A percentile compares a stretch with the other conserved stretches of the same genome.
phyloP scores from a whole-genome alignment of 2,888 invertebrate genomes.

The Ormyrus thymus region DNA sequence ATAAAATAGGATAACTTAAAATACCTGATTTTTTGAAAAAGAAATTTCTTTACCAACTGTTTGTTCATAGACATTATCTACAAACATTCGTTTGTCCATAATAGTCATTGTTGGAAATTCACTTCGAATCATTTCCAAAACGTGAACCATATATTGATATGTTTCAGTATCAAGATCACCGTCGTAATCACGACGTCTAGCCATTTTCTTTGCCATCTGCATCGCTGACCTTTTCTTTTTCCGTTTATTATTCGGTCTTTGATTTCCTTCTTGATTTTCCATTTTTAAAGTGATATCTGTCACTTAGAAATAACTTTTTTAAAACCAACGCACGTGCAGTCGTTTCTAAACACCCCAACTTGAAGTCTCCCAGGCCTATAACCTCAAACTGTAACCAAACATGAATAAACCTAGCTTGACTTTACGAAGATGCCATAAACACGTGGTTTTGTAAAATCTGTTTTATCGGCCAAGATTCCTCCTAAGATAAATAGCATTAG shows the following conservation, averaged over 20 bases:
- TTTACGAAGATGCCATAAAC: not conserved
- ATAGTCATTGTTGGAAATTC: conserved; percentile 81
- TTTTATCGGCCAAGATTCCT: not conserved
- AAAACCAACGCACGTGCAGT: not conserved
- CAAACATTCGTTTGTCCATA: conserved; percentile 82
- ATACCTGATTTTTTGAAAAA: conserved; percentile 83
- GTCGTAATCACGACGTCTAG: conserved; percentile 78
- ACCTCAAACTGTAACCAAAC: conserved; percentile 10
- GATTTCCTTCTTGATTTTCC: conserved; percentile 36
- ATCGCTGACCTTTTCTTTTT: conserved; percentile 82
- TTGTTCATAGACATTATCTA: conserved; percentile 85
- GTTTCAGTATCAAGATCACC: conserved; percentile 82
- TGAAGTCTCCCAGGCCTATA: no score
- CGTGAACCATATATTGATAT: conserved; percentile 86
- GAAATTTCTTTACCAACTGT: conserved; percentile 83
- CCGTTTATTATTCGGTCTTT: conserved; percentile 73
- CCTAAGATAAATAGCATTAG: not conserved
- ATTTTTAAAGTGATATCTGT: conserved; percentile 14
- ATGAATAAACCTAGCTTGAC: no score
- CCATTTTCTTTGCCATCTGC: conserved; percentile 85
- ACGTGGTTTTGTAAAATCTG: conserved; percentile 6
- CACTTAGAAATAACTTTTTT: not conserved
- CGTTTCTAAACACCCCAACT: conserved; percentile 31
- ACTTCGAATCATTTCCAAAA: conserved; percentile 82
- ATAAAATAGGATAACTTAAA: not conserved